Conservation (phyloP, 1,140 invertebrate species). For the Drosophila pallidifrons region DNA sequence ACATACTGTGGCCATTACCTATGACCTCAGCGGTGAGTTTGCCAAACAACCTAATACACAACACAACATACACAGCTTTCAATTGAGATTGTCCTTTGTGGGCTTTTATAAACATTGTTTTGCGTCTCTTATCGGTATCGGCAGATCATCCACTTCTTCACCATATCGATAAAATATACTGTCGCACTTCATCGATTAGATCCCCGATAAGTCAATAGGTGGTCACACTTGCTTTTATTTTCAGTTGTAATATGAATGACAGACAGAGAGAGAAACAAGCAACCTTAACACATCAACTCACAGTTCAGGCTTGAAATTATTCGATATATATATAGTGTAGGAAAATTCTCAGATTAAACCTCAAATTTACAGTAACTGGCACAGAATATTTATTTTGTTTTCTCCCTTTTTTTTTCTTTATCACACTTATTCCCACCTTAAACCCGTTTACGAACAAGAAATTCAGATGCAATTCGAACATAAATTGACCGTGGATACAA, state of each 20-base stretch:
- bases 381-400: conserved; percentile 6
- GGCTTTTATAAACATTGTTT: no score
- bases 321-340: conserved; percentile 11
- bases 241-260: conserved; percentile 28
- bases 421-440: background rate
- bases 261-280: background rate
- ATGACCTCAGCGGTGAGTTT: conserved; percentile 65
- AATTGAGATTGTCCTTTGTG: background rate
- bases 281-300: background rate
- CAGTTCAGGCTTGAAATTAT: conserved; percentile 33
- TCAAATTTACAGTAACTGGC: conserved; percentile 29
- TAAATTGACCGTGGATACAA: conserved; percentile 31
- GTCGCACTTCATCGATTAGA: conserved; percentile 9
- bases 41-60: background rate
- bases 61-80: conserved; percentile 8
- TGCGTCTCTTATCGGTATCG: no score
- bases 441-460: conserved; percentile 14
- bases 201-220: background rate
- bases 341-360: conserved; percentile 52
- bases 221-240: conserved; percentile 1
- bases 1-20: conserved; percentile 65
- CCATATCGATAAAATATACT: no score
- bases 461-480: conserved; percentile 19
- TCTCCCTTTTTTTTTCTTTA: background rate
- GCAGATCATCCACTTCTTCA: no score